These are phyloP conservation scores for Rhagologus leucostigma DNA, from an alignment of 2,113 vertebrate genomes.

Conservation along the genomic window DNA sequence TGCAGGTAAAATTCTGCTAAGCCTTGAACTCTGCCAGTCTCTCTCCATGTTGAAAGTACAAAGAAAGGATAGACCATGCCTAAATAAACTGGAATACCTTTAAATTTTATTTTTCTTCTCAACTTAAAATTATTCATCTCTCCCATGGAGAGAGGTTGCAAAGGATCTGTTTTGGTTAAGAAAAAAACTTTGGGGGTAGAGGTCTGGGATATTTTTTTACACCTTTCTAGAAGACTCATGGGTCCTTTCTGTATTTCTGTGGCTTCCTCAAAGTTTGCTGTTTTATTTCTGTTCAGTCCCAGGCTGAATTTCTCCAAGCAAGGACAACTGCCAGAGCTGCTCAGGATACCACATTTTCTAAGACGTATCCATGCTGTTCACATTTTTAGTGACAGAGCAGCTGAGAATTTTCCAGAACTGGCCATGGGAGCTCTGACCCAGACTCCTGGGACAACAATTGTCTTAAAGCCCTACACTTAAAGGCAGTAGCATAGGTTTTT, in stretches of 20 bases:
- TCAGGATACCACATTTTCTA: neutral
- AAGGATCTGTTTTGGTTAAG: neutral
- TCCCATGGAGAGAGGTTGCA: neutral
- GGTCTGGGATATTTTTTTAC: neutral
- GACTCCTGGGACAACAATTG: neutral
- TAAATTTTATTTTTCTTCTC: neutral
- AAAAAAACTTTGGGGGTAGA: neutral
- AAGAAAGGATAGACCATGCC: neutral
- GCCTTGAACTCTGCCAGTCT: neutral
- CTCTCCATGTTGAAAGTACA: neutral
- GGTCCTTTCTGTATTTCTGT: neutral
- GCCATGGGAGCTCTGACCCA: neutral
- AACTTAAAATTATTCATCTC: neutral
- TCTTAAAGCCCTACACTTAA: neutral
- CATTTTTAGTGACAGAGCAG: neutral
- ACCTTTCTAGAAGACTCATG: neutral
- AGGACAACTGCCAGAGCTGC: neutral
- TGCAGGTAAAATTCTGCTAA: neutral
- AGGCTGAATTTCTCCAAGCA: neutral
- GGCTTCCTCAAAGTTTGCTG: neutral
- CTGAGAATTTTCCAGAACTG: neutral
- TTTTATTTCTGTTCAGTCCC: neutral
- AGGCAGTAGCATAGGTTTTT: neutral
- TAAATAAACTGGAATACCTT: neutral
- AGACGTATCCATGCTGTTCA: neutral